Evolutionary conservation across 2,797 vertebrate genomes (phyloP).

Genomic region (Gymnoscopelus braueri): DNA sequence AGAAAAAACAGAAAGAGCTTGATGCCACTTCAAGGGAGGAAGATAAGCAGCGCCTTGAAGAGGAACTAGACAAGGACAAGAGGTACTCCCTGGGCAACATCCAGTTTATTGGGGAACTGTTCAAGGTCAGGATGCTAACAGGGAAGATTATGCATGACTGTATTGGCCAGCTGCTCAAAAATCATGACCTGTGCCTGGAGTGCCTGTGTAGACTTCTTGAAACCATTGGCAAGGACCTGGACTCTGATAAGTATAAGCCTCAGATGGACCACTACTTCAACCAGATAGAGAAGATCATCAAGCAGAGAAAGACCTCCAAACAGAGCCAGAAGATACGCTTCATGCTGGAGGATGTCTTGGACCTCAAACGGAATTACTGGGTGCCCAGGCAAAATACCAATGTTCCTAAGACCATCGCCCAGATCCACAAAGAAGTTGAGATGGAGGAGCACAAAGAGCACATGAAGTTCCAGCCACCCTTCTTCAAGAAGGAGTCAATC

Average conservation of each 20-base stretch:
- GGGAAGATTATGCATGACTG: constrained; percentile 99
- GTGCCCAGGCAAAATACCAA: constrained; percentile 93
- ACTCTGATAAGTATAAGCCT: constrained; percentile 92
- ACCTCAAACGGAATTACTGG: constrained; percentile 93
- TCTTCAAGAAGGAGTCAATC: constrained; percentile 81
- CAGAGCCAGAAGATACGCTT: constrained; percentile 91
- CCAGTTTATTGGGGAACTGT: constrained; percentile 97
- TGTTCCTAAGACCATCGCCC: constrained; percentile 96
- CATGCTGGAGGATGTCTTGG: constrained; percentile 97
- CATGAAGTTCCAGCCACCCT: constrained; percentile 93
- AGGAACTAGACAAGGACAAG: constrained; percentile 90
- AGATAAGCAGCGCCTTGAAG: constrained; percentile 88
- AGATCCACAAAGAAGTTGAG: constrained; percentile 97
- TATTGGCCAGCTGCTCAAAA: constrained; percentile 96
- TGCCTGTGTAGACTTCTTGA: constrained; percentile 94
- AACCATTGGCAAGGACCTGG: constrained; percentile 97
- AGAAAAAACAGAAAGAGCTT: constrained; percentile 96
- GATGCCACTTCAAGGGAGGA: constrained; percentile 90
- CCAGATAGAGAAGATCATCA: constrained; percentile 98
- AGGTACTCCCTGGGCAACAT: constrained; percentile 96
- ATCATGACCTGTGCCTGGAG: constrained; percentile 96
- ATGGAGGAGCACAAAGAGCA: constrained; percentile 95
- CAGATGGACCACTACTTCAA: constrained; percentile 98
- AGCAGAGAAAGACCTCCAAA: constrained; percentile 91
- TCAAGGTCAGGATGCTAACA: constrained; percentile 98